Conservation (phyloP, 2,888 invertebrate genomes). For the Caenorhabditis afra region DNA sequence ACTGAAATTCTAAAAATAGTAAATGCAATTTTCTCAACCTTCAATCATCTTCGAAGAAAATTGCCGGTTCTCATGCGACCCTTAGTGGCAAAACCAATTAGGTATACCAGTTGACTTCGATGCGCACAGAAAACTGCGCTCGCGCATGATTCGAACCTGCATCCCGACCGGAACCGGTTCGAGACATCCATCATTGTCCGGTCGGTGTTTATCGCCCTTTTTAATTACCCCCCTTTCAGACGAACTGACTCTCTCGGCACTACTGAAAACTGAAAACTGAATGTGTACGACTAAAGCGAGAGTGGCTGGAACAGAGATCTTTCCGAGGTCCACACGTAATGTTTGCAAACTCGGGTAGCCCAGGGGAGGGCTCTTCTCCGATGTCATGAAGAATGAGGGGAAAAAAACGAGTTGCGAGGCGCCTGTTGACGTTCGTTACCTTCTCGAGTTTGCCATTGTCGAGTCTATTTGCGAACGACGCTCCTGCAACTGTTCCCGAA, state of each 20-base stretch:
- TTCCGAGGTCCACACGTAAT: slow-evolving; percentile 14
- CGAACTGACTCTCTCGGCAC: no score
- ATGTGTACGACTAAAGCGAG: no score
- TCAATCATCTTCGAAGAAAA: neutral
- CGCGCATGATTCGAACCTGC: neutral
- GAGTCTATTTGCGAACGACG: slow-evolving; percentile 48
- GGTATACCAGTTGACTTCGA: slow-evolving; percentile 12
- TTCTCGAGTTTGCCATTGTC: slow-evolving; percentile 20
- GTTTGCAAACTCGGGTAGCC: slow-evolving; percentile 13
- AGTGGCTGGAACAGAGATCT: neutral
- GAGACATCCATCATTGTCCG: slow-evolving; percentile 32
- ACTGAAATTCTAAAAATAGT: neutral
- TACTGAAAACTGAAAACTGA: slow-evolving; percentile 2
- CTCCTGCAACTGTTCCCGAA: slow-evolving; percentile 40
- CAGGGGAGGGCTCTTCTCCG: slow-evolving; percentile 21
- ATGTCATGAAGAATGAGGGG: slow-evolving; percentile 37
- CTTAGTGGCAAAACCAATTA: slow-evolving; percentile 25
- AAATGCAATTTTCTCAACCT: neutral
- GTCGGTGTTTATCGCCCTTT: slow-evolving; percentile 26
- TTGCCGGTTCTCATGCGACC: neutral
- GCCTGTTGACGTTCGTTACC: slow-evolving; percentile 31
- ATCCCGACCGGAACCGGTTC: slow-evolving; percentile 36
- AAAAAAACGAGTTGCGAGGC: no score
- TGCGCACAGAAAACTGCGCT: neutral
- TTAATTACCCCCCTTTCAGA: neutral